Percentiles rank a stretch among this genome's conserved stretches.
Conservation (phyloP, 2,888 invertebrate species). For the Trichogramma evanescens region DNA sequence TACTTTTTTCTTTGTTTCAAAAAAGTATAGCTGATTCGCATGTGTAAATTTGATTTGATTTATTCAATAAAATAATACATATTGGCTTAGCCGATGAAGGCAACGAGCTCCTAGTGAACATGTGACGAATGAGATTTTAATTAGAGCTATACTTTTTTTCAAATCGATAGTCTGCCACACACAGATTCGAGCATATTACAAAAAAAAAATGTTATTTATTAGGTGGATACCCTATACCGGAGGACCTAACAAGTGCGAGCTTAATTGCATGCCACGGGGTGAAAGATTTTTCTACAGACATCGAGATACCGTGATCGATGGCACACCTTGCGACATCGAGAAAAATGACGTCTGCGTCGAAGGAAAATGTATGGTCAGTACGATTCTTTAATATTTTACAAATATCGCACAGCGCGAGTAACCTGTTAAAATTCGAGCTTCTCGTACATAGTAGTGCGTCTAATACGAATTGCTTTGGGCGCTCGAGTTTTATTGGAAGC, state of each 20-base stretch:
- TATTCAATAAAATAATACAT: not conserved
- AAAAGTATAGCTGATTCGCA: not conserved
- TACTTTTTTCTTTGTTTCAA: conserved; percentile 9
- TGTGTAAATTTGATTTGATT: too few species aligned
- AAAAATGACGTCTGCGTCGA: conserved; percentile 88
- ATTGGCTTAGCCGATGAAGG: not conserved
- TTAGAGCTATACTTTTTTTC: too few species aligned
- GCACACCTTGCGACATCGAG: conserved; percentile 76
- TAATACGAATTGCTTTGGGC: not conserved
- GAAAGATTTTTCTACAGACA: conserved; percentile 89
- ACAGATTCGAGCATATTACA: not conserved
- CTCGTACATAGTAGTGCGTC: not conserved
- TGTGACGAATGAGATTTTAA: too few species aligned
- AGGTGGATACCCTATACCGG: conserved; percentile 86
- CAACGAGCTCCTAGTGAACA: not conserved
- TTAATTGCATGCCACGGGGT: conserved; percentile 90
- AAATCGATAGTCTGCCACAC: not conserved
- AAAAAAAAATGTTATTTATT: conserved; percentile 19
- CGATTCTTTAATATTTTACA: not conserved
- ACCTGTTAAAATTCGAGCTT: not conserved
- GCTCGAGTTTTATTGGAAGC: too few species aligned
- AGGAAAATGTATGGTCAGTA: conserved; percentile 79
- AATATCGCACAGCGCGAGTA: not conserved
- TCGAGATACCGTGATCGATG: conserved; percentile 71
- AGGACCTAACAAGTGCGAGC: conserved; percentile 83